These are phyloP conservation scores for Aphrocallistes beatrix DNA, from an alignment of 37 sponge, comb jelly and placozoan genomes.

Conservation along the genomic window DNA sequence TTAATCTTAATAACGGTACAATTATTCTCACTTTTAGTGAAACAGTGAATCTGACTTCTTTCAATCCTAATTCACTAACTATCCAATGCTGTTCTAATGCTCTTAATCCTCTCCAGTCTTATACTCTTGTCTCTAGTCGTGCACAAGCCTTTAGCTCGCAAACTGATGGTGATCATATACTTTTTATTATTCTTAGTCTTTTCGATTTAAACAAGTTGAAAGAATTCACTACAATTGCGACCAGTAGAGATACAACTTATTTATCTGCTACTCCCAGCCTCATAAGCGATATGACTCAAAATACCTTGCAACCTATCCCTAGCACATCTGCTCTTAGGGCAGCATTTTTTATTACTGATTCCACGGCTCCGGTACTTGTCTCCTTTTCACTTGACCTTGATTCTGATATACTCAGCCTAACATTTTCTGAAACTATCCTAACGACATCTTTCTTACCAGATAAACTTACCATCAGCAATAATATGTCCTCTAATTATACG, in stretches of 20 bases:
- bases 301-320: constrained; percentile 27
- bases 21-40: constrained; percentile 58
- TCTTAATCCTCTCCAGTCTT: not conserved
- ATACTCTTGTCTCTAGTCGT: not conserved
- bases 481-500: not conserved
- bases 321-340: constrained; percentile 29
- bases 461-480: not conserved
- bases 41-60: constrained; percentile 45
- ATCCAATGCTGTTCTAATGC: constrained; percentile 36
- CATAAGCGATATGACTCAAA: constrained; percentile 49
- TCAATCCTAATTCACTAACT: constrained; percentile 34
- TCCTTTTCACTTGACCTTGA: constrained; percentile 63
- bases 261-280: constrained; percentile 42
- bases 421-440: constrained; percentile 66
- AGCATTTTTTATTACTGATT: constrained; percentile 31
- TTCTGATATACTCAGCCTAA: constrained; percentile 35
- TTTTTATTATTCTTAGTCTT: constrained; percentile 30
- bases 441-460: not conserved
- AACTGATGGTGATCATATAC: constrained; percentile 35
- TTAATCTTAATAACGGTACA: constrained; percentile 53
- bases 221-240: constrained; percentile 45
- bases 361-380: constrained; percentile 36
- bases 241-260: constrained; percentile 56
- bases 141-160: not conserved
- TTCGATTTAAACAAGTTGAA: constrained; percentile 74